These are phyloP conservation scores for Pipistrellus pygmaeus DNA, from an alignment of 2,797 vertebrate species.

Conservation along the genomic window DNA sequence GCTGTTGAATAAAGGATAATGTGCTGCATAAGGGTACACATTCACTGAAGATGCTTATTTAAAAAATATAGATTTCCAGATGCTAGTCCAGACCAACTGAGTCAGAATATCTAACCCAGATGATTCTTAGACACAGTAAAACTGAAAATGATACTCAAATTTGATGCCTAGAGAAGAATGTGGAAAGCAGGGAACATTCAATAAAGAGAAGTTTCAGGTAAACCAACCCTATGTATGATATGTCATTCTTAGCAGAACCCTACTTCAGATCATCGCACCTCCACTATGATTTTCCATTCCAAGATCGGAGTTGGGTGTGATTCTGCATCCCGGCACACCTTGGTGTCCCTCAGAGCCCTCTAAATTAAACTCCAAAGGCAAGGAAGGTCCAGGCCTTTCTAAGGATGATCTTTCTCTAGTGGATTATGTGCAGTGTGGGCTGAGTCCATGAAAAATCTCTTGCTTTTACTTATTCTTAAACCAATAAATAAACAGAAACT, in stretches of 20 bases:
- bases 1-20: neutral
- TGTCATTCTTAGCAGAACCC: neutral
- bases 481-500: neutral
- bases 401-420: neutral
- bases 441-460: neutral
- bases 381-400: neutral
- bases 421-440: neutral
- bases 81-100: neutral
- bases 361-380: conserved; percentile 42
- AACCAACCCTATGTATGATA: neutral
- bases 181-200: neutral
- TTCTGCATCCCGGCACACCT: neutral
- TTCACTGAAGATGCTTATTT: neutral
- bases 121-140: neutral
- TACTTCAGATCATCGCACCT: neutral
- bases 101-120: neutral
- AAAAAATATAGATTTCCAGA: neutral
- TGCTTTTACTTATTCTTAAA: conserved; percentile 50
- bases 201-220: neutral
- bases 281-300: neutral
- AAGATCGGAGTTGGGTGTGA: neutral
- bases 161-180: neutral
- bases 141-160: neutral
- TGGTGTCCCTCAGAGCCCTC: neutral
- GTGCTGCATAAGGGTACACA: neutral